phyloP scores from a whole-genome alignment of 1,140 invertebrate species.

The Zaprionus nigranus region DNA sequence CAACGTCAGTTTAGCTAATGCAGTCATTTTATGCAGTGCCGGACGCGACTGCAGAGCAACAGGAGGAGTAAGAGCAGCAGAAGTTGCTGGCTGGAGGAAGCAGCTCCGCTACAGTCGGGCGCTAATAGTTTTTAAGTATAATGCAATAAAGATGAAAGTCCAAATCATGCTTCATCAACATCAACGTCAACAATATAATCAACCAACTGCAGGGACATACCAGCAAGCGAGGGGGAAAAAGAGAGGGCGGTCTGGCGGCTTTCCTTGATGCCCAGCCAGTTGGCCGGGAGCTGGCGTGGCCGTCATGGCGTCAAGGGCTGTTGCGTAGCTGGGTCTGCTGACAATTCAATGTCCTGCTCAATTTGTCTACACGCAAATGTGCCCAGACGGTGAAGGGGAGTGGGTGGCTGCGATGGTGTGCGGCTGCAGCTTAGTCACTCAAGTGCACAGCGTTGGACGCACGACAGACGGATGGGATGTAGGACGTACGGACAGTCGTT shows the following conservation, averaged over 20 bases:
- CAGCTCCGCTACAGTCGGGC: constrained; percentile 26
- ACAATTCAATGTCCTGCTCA: constrained; percentile 82
- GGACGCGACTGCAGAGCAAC: background rate
- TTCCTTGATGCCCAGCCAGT: background rate
- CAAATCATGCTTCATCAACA: constrained; percentile 83
- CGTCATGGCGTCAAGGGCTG: constrained; percentile 63
- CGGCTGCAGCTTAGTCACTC: constrained; percentile 74
- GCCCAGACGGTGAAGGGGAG: constrained; percentile 24
- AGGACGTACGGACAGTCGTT: constrained; percentile 37
- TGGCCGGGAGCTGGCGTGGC: constrained; percentile 14
- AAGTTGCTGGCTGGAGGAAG: background rate
- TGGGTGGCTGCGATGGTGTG: constrained; percentile 46
- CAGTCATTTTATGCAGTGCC: constrained; percentile 33
- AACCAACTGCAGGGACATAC: constrained; percentile 49
- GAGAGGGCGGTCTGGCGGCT: background rate
- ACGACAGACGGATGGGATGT: constrained; percentile 7
- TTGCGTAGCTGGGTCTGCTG: constrained; percentile 63
- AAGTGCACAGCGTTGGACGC: constrained; percentile 71
- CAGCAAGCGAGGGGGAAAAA: background rate
- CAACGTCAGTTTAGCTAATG: constrained; percentile 55
- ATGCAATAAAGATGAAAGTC: constrained; percentile 83
- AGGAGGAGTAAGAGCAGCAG: background rate
- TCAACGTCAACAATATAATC: constrained; percentile 83
- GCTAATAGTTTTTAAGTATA: constrained; percentile 83
- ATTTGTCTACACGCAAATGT: constrained; percentile 75